These are phyloP conservation scores for Oxyruncus cristatus DNA, from an alignment of 2,113 vertebrate species.

Conservation along the genomic window DNA sequence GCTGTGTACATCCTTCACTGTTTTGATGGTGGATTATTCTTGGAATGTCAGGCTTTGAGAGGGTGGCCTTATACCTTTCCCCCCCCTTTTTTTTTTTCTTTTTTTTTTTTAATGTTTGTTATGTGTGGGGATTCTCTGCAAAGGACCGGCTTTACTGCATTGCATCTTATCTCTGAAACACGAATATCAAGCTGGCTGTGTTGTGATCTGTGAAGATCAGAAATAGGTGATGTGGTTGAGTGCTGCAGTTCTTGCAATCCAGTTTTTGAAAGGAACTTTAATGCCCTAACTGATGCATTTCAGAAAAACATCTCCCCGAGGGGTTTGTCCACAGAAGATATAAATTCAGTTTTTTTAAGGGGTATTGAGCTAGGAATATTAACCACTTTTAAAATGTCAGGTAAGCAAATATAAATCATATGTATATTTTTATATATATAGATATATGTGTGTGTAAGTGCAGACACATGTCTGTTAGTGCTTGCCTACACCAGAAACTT, in stretches of 20 bases:
- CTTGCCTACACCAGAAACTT: not conserved
- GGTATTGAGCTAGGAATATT: not conserved
- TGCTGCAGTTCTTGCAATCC: not conserved
- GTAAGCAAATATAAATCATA: not conserved
- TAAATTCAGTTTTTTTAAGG: not conserved
- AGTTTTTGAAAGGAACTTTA: not conserved
- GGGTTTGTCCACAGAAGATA: not conserved
- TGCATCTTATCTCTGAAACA: not conserved
- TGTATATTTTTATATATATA: not conserved
- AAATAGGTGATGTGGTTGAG: not conserved
- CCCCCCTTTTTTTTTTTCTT: rapidly evolving
- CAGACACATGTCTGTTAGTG: not conserved
- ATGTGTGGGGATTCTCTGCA: not conserved
- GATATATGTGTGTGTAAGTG: not conserved
- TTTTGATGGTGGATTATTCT: not conserved
- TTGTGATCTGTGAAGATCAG: not conserved
- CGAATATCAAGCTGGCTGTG: not conserved
- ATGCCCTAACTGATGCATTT: not conserved
- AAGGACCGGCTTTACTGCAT: not conserved
- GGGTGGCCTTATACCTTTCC: not conserved
- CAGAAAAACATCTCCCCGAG: not conserved
- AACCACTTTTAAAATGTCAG: not conserved
- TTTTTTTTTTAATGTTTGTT: not conserved
- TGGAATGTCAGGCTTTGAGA: not conserved
- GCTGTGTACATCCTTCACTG: not conserved